Conservation (phyloP, 2,113 vertebrate genomes). For the Pogonocichla stellata region DNA sequence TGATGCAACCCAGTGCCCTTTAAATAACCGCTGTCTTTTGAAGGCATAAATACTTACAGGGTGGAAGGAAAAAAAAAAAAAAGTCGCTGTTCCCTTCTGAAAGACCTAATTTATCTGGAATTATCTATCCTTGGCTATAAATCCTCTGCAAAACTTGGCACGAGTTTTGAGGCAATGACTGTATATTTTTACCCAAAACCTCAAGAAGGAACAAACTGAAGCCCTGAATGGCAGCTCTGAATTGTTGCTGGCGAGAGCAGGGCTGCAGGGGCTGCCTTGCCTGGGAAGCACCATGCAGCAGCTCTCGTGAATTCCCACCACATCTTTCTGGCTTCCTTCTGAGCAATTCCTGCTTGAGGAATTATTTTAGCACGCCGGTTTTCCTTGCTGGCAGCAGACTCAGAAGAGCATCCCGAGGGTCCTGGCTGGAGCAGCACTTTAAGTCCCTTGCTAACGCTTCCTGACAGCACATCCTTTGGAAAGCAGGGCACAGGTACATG, state of each 20-base stretch:
- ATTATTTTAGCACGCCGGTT: neutral
- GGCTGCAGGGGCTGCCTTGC: neutral
- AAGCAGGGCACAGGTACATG: neutral
- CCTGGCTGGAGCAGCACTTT: neutral
- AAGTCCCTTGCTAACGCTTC: neutral
- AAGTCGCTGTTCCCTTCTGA: neutral
- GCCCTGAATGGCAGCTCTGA: neutral
- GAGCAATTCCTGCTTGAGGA: neutral
- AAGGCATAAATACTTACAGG: neutral
- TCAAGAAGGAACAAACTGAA: neutral
- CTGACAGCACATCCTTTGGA: neutral
- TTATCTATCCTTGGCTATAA: constrained; percentile 35
- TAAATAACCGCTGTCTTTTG: neutral
- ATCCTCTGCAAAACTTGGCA: constrained; percentile 55
- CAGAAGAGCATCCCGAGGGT: neutral
- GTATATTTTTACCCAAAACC: constrained; percentile 23
- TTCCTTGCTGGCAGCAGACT: neutral
- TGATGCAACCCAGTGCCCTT: neutral
- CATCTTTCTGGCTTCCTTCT: neutral
- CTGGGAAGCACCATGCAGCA: too few species aligned
- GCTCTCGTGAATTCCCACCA: neutral
- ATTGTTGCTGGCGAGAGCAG: neutral
- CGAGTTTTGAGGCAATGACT: neutral
- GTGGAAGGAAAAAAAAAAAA: neutral
- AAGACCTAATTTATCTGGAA: constrained; percentile 46